Conservation (phyloP, 2,888 invertebrate species). For the Pyrrhia umbra region DNA sequence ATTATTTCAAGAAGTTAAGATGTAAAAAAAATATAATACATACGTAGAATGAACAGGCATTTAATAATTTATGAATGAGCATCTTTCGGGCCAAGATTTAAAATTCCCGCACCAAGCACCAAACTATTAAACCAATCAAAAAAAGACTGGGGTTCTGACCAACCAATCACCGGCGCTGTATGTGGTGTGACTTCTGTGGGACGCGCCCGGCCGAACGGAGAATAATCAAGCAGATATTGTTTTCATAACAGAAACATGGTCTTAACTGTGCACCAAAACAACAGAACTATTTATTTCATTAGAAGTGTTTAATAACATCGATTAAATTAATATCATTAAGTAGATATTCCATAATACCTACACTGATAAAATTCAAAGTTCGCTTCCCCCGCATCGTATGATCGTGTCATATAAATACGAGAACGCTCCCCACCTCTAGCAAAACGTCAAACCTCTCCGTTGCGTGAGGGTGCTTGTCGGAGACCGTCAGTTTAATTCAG, state of each 20-base stretch:
- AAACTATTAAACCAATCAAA: conserved; percentile 74
- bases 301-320: conserved; percentile 60
- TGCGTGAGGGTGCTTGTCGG: conserved; percentile 76
- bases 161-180: conserved; percentile 81
- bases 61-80: conserved; percentile 34
- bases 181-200: conserved; percentile 88
- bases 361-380: conserved; percentile 79
- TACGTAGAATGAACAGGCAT: conserved; percentile 8
- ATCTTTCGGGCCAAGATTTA: conserved; percentile 55
- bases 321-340: conserved; percentile 68
- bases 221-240: conserved; percentile 56
- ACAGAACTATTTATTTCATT: conserved; percentile 49
- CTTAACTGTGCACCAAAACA: conserved; percentile 57
- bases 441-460: conserved; percentile 85
- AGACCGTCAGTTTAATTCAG: conserved; percentile 67
- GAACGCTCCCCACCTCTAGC: conserved; percentile 83
- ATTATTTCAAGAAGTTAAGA: not conserved
- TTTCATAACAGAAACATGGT: conserved; percentile 72
- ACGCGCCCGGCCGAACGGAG: conserved; percentile 73
- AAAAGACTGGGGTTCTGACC: conserved; percentile 54
- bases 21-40: not conserved
- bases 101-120: conserved; percentile 71
- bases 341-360: conserved; percentile 65
- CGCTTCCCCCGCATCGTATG: conserved; percentile 87
- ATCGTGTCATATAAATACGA: conserved; percentile 87